phyloP scores from a whole-genome alignment of 2,797 vertebrate genomes.

The Catharus ustulatus region DNA sequence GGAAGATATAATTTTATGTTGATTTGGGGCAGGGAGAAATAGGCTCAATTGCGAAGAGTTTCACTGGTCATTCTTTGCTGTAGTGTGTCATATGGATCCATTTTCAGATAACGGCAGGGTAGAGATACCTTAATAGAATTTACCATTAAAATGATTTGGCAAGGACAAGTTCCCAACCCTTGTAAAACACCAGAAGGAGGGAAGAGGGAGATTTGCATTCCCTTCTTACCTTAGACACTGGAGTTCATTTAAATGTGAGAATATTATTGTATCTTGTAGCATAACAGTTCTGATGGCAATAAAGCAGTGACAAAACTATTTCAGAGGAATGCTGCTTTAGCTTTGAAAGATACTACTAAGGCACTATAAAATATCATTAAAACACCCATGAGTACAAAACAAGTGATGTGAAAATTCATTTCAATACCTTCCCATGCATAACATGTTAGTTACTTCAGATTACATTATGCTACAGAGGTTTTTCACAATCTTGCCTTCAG shows the following conservation, averaged over 20 bases:
- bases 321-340: not conserved
- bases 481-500: not conserved
- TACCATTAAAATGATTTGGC: not conserved
- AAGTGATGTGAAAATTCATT: constrained; percentile 25
- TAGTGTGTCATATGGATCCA: not conserved
- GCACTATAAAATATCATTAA: not conserved
- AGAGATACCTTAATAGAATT: not conserved
- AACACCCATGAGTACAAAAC: constrained; percentile 8
- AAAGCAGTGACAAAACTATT: not conserved
- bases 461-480: not conserved
- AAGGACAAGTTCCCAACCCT: not conserved
- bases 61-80: not conserved
- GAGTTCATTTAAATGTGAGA: not conserved
- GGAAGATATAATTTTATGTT: not conserved
- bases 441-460: not conserved
- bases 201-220: not conserved
- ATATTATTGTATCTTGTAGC: not conserved
- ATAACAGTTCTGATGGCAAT: not conserved
- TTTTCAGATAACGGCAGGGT: not conserved
- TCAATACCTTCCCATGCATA: not conserved
- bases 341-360: not conserved
- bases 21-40: not conserved
- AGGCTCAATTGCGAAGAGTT: not conserved
- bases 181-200: not conserved
- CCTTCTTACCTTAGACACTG: not conserved